Percentiles rank a stretch among this genome's conserved stretches.
Conservation (phyloP, 2,113 vertebrate genomes). For the Poicephalus meyeri region DNA sequence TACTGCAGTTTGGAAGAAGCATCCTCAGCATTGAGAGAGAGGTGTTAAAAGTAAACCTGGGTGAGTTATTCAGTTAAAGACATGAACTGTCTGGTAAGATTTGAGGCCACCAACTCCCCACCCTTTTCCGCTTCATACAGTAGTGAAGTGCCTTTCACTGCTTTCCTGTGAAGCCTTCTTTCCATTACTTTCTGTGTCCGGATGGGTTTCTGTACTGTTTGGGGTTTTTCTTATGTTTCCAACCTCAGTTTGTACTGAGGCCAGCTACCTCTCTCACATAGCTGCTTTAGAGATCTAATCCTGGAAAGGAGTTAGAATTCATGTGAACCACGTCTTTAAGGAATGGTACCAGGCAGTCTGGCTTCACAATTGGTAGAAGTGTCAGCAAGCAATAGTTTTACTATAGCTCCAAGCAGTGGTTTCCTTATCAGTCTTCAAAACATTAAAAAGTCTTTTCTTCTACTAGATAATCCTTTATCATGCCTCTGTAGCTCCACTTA, state of each 20-base stretch:
- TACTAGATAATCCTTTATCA: slow-evolving; percentile 56
- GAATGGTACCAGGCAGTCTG: neutral
- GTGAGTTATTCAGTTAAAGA: neutral
- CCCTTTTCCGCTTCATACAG: neutral
- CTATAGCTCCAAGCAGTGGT: slow-evolving; percentile 13
- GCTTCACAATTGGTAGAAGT: slow-evolving; percentile 1
- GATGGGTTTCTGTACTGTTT: neutral
- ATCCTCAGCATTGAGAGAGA: neutral
- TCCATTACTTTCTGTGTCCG: neutral
- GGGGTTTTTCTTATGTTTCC: neutral
- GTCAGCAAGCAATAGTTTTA: slow-evolving; percentile 6
- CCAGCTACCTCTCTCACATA: neutral
- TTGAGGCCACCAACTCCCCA: neutral
- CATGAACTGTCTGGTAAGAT: neutral
- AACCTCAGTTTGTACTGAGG: neutral
- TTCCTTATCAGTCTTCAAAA: slow-evolving; percentile 53
- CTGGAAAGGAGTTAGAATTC: neutral
- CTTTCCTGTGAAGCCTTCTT: neutral
- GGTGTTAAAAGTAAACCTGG: neutral
- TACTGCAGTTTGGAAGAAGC: neutral
- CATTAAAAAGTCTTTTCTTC: slow-evolving; percentile 51
- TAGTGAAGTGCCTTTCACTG: neutral
- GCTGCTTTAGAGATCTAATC: neutral
- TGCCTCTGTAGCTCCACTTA: slow-evolving; percentile 42
- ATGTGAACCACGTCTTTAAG: neutral